phyloP scores from a whole-genome alignment of 35 echinoderm and acorn worm species.

The Nesometra sesokonis region DNA sequence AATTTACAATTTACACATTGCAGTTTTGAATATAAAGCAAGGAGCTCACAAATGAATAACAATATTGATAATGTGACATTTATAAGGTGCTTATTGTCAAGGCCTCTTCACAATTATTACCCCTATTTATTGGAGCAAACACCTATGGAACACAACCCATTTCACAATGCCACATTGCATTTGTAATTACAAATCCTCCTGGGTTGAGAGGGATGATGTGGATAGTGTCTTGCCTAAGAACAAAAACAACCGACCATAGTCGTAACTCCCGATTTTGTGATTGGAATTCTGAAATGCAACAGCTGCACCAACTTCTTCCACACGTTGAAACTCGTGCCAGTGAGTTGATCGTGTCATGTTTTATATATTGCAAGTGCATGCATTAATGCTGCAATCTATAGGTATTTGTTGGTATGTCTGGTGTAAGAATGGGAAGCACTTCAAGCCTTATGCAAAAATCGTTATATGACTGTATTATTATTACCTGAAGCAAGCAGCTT shows the following conservation, averaged over 20 bases:
- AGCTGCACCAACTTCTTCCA: not conserved
- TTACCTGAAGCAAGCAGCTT: conserved; percentile 82
- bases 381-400: not conserved
- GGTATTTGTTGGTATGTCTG: not conserved
- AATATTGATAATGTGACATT: too few species aligned
- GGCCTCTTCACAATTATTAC: not conserved
- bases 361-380: not conserved
- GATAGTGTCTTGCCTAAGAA: too few species aligned
- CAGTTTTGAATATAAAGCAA: too few species aligned
- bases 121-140: too few species aligned
- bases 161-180: not conserved
- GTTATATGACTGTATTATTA: not conserved
- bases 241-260: too few species aligned
- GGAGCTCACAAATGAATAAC: too few species aligned
- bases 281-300: too few species aligned
- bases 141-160: too few species aligned
- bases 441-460: not conserved
- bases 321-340: not conserved
- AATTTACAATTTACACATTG: not conserved
- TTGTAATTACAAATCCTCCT: not conserved
- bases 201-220: too few species aligned
- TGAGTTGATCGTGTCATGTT: not conserved
- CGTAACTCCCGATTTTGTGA: not conserved
- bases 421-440: not conserved
- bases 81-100: too few species aligned